Evolutionary conservation across 2,888 invertebrate genomes (phyloP).

Genomic region (Diarsia brunnea): DNA sequence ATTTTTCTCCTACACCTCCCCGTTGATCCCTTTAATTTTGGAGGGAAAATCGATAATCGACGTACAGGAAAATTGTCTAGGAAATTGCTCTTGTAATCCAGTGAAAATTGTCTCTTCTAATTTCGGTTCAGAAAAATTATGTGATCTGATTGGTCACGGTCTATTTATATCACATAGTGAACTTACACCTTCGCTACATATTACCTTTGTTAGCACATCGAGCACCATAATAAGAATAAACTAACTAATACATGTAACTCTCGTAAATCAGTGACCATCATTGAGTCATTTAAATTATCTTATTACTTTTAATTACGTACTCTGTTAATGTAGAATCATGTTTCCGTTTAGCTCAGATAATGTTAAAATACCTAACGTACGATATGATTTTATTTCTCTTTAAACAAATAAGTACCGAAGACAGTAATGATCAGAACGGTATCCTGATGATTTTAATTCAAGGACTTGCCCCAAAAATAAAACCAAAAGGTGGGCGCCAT

Average conservation of each 20-base stretch:
- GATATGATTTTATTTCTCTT: not conserved
- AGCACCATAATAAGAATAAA: not conserved
- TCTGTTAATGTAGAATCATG: constrained; percentile 12
- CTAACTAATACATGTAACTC: not conserved
- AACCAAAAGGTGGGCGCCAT: constrained; percentile 6
- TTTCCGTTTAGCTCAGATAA: constrained; percentile 49
- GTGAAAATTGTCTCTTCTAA: not conserved
- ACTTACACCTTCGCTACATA: constrained; percentile 8
- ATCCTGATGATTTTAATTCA: not conserved
- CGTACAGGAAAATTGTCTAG: constrained; percentile 8
- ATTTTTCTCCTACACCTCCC: constrained; percentile 28
- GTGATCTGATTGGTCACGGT: constrained; percentile 16
- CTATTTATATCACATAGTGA: constrained; percentile 33
- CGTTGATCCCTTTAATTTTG: constrained; percentile 68
- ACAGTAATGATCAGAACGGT: not conserved
- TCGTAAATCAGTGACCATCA: not conserved
- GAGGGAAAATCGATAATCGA: constrained; percentile 76
- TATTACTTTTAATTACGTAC: constrained; percentile 2
- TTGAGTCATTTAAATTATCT: not conserved
- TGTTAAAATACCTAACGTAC: constrained; percentile 13
- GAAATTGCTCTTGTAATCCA: not conserved
- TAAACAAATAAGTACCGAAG: not conserved
- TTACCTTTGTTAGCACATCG: constrained; percentile 17
- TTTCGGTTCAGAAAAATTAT: not conserved
- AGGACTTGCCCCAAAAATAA: not conserved